phyloP scores from a whole-genome alignment of 2,888 invertebrate species.

The Tribolium freemani region DNA sequence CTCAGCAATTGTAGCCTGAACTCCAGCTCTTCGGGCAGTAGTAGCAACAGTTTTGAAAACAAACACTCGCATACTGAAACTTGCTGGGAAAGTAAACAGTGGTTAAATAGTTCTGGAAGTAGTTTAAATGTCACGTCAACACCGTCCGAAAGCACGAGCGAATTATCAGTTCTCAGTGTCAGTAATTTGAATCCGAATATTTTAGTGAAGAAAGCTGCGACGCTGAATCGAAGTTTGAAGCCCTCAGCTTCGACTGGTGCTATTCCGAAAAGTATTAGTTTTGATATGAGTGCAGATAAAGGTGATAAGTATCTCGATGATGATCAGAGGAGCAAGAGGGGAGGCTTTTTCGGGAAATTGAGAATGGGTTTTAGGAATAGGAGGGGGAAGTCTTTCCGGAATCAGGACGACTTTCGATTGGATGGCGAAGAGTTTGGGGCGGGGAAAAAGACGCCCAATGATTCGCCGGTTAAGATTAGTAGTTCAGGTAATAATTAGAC shows the following conservation, averaged over 20 bases:
- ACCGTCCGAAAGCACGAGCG: conserved; percentile 63
- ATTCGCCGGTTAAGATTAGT: conserved; percentile 51
- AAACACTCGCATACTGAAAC: conserved; percentile 52
- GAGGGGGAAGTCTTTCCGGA: conserved; percentile 71
- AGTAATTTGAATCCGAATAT: conserved; percentile 50
- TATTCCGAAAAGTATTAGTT: conserved; percentile 93
- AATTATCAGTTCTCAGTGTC: conserved; percentile 61
- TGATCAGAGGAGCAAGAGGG: conserved; percentile 72
- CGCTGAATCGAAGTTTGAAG: conserved; percentile 59
- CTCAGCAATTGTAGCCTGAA: conserved; percentile 73
- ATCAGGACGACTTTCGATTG: conserved; percentile 55
- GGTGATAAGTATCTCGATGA: conserved; percentile 75
- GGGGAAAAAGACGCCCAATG: conserved; percentile 44
- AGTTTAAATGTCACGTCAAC: conserved; percentile 64
- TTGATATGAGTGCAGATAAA: conserved; percentile 90
- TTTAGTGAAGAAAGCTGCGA: conserved; percentile 40
- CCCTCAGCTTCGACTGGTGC: conserved; percentile 81
- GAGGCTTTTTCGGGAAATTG: conserved; percentile 81
- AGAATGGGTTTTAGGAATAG: conserved; percentile 78
- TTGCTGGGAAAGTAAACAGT: conserved; percentile 63
- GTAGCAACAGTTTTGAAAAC: conserved; percentile 67
- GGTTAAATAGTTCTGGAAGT: conserved; percentile 63
- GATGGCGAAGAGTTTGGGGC: conserved; percentile 52
- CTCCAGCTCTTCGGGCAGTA: conserved; percentile 70
- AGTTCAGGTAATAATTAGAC: conserved; percentile 52